Conservation (phyloP, 2,797 vertebrate species). For the Rhodeus uyekii region DNA sequence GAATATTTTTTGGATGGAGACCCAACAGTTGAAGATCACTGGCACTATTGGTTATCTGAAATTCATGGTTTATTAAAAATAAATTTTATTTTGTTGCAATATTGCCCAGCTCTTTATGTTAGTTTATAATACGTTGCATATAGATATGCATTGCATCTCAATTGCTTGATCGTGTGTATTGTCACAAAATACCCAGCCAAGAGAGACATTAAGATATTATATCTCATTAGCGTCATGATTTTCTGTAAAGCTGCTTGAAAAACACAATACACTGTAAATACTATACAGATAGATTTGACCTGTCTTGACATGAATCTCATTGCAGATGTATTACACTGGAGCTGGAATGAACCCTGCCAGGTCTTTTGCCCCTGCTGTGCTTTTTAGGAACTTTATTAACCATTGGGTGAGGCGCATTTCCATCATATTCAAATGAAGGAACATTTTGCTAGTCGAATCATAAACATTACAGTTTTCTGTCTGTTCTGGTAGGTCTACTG, state of each 20-base stretch:
- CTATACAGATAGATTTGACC: neutral
- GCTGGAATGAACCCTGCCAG: slow-evolving; percentile 96
- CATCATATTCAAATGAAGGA: neutral
- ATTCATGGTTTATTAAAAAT: neutral
- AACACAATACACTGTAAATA: neutral
- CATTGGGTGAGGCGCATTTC: slow-evolving; percentile 86
- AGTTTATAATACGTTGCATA: neutral
- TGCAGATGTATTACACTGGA: slow-evolving; percentile 92
- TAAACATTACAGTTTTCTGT: neutral
- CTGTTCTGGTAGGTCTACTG: slow-evolving; percentile 82
- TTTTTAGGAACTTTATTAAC: slow-evolving; percentile 91
- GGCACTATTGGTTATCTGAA: neutral
- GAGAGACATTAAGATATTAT: neutral
- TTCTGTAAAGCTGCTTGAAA: neutral
- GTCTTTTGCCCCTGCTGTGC: slow-evolving; percentile 91
- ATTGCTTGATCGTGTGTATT: neutral
- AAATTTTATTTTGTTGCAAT: neutral
- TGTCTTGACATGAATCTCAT: slow-evolving; percentile 19
- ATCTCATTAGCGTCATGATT: neutral
- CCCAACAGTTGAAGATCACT: neutral
- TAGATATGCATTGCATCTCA: too few relatives aligned
- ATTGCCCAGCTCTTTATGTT: neutral
- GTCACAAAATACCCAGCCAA: neutral
- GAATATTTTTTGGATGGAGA: neutral
- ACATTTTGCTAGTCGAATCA: neutral